A percentile compares a stretch with the other conserved stretches of the same genome.
Conservation (phyloP, 2,797 vertebrate species). For the Cheirogaleus major region DNA sequence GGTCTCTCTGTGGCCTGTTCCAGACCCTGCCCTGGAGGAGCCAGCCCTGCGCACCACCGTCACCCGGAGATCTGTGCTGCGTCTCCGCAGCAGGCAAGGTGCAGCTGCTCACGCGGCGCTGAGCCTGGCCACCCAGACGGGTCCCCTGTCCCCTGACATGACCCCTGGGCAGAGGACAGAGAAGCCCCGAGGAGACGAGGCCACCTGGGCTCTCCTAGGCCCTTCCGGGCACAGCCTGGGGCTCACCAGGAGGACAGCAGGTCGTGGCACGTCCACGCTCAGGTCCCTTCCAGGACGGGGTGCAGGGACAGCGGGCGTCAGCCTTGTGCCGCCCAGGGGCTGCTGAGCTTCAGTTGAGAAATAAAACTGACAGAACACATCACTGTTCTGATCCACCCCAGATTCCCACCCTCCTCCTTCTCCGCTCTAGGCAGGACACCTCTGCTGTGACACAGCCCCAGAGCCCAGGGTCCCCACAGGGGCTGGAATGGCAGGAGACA, state of each 20-base stretch:
- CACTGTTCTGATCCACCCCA: background rate
- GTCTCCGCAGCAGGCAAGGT: background rate
- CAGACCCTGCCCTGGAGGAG: too few species aligned
- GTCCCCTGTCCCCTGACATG: background rate
- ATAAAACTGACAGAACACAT: background rate
- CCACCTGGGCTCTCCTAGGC: background rate
- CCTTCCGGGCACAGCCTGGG: background rate
- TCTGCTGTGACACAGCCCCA: background rate
- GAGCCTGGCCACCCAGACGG: background rate
- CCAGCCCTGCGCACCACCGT: rapidly evolving
- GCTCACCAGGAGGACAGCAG: background rate
- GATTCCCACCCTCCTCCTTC: too few species aligned
- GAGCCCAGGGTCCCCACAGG: background rate
- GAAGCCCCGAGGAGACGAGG: background rate
- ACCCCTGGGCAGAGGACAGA: background rate
- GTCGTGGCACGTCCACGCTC: rapidly evolving
- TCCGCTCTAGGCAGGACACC: background rate
- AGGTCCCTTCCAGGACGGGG: background rate
- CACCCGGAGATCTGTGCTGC: rapidly evolving
- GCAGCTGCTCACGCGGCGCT: rapidly evolving
- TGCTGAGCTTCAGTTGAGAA: background rate
- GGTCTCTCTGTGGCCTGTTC: background rate
- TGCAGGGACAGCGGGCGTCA: background rate
- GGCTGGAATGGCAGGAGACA: too few species aligned
- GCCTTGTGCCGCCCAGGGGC: background rate